Percentiles rank a stretch among this genome's conserved stretches.
These are phyloP conservation scores for Aleadryas rufinucha DNA, from an alignment of 2,113 vertebrate genomes.

Conservation along the genomic window DNA sequence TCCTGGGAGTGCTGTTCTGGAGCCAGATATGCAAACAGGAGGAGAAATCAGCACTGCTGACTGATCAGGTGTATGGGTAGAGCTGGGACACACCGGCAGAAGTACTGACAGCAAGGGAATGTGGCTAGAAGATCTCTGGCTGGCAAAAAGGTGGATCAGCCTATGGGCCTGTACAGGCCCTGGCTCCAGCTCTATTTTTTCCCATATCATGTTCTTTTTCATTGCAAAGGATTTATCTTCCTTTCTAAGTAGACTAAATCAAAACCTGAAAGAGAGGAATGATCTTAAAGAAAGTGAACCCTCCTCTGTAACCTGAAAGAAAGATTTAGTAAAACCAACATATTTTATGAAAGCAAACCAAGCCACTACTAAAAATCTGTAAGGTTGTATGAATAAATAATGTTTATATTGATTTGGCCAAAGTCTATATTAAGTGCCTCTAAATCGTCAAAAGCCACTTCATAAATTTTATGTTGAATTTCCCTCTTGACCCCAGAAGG, in stretches of 20 bases:
- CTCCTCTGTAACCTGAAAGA: not conserved
- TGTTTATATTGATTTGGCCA: not conserved
- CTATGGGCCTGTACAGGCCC: not conserved
- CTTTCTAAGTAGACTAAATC: not conserved
- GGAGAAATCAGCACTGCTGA: not conserved
- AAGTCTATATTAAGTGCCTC: not conserved
- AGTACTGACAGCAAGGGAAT: not conserved
- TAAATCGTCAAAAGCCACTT: not conserved
- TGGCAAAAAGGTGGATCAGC: not conserved
- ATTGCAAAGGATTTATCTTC: not conserved
- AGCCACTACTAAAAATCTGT: not conserved
- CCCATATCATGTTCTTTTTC: not conserved
- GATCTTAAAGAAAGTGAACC: not conserved
- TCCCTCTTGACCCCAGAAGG: not conserved
- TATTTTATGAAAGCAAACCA: not conserved
- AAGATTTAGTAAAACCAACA: not conserved
- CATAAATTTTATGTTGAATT: not conserved
- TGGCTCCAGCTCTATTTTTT: not conserved
- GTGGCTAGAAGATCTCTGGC: not conserved
- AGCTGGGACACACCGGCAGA: not conserved
- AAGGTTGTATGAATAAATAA: not conserved
- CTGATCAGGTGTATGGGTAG: not conserved
- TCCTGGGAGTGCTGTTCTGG: not conserved
- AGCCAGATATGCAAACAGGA: not conserved
- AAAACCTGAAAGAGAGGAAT: not conserved